Base-by-base conservation (phyloP, 2,113 vertebrate species). In the Stegastes partitus region DNA sequence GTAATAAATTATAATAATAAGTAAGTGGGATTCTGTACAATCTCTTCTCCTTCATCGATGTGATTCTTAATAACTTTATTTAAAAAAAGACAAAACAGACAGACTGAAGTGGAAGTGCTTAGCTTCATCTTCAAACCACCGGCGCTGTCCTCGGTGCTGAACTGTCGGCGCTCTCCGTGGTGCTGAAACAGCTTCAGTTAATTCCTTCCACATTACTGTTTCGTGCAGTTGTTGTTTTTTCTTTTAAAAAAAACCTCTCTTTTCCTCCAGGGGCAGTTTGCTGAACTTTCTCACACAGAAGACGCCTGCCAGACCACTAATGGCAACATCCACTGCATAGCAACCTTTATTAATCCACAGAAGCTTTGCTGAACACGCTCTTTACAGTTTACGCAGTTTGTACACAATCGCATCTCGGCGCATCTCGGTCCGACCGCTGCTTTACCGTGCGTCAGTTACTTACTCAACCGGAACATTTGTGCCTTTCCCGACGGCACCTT, bases 131-230 rank as follows among this genome's bases (percentile, higher is more conserved):
- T 44, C 18, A 25, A 54, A 34, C 31, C 31, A 53, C 26, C 44
- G 79, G 31, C 0, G 77, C 89, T 90, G 77, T 89, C 87, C 82
- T 4, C 87, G 81, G 89, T 87, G 56, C 87, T 92, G 83, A 73
- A 57, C 44, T 18, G 58, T 11, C 3, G 12, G 65, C 18, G 39
- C n/a, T 90, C 6, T 82, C 82, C 86, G 37, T 66, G 66, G 85
- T 87, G 7, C 87, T 86, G 87, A 88, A 91, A 68, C 16, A 42
- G 64, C 49, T 26, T 57, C 1, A 57, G 9, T 44, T 4, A 44
- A 25, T 47, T 62, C 4, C 23, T 51, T 11, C 59, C n/a, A n/a
- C 15, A 55, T 19, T 15, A 51, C 5, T 37, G 25, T 44, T n/a
- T 22, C n/a, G 10, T 39, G 3, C 34, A 28, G 47, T 21, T 39